Evolutionary conservation across 1,140 invertebrate genomes (phyloP), one percentile per base, ranked within the genome.

Genomic region (Bathynomus jamesi): DNA sequence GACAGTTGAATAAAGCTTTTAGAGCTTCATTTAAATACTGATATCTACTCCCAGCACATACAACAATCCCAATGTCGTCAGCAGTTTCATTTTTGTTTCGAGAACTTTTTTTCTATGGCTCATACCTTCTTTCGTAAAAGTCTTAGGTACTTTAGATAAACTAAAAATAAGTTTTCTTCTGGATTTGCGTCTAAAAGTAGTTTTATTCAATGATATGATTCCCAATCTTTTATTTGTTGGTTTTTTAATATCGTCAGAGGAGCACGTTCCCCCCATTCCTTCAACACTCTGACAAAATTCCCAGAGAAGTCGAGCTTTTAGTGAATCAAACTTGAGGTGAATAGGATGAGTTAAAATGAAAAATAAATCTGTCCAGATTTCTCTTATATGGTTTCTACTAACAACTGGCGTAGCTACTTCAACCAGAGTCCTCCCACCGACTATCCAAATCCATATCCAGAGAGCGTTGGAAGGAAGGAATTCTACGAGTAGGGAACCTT

Each of bases 391-490:
- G 5, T 1, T 3, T 17, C 21, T 53, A 17, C 40, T 53, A 17
- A 17, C 2, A 11, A n/a, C n/a, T n/a, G 1, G 5, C 40, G 30
- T 7, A 24, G 70, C 4, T 13, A 53, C 67, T n/a, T 74, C 72
- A 10, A 74, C n/a, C 7, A 74, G 10, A 10, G 72, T 74, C 8
- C n/a, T 53, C 11, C 72, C 72, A 21, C 72, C 72, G 11, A 29
- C 64, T 0, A 74, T 60, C 40, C 69, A 74, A 17, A 63, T 53
- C 72, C 72, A 74, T 24, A 67, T 61, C 72, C 69, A 70, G 3
- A 74, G 72, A 4, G 68, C 63, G 1, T 27, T 5, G 11, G 72
- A 65, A 28, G 72, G 72, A 10, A 69, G 28, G 25, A 62, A 67
- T n/a, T 53, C 29, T 25, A 69, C 60, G 4, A 74, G 30, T 8